These are phyloP conservation scores for Mastomys coucha DNA, from an alignment of 2,113 vertebrate genomes.

Conservation along the genomic window DNA sequence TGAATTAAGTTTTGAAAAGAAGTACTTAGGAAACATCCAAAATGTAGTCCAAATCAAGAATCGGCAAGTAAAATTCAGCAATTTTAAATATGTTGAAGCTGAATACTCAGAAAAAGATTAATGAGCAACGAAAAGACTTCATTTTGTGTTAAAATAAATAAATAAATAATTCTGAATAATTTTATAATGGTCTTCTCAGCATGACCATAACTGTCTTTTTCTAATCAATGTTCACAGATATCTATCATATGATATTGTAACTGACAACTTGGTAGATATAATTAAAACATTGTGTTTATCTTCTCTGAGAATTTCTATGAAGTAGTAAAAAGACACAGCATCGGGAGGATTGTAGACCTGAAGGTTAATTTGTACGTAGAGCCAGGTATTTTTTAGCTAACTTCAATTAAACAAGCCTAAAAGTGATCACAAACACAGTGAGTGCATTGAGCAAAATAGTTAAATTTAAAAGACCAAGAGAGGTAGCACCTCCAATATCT, in stretches of 20 bases:
- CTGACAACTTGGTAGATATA: constrained; percentile 3
- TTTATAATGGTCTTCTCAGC: background rate
- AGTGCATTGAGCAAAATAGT: constrained; percentile 32
- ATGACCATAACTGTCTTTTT: background rate
- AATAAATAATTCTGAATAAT: background rate
- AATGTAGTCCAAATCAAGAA: constrained; percentile 45
- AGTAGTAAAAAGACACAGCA: background rate
- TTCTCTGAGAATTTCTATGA: background rate
- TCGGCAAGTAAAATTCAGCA: background rate
- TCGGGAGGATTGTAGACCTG: background rate
- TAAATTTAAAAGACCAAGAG: constrained; percentile 33
- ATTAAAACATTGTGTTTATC: background rate
- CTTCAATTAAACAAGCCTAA: background rate
- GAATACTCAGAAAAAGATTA: constrained; percentile 40
- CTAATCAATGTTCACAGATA: background rate
- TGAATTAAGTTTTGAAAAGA: background rate
- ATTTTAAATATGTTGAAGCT: constrained; percentile 43
- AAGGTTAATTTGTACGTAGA: constrained; percentile 49
- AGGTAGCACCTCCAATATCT: background rate
- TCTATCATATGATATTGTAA: constrained; percentile 12
- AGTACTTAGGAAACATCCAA: background rate
- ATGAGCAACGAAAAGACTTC: constrained; percentile 22
- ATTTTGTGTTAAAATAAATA: background rate
- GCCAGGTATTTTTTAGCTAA: background rate
- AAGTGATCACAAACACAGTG: background rate